A percentile compares a stretch with the other conserved stretches of the same genome.
Evolutionary conservation across 2,888 invertebrate genomes (phyloP).

Genomic region (Deilephila elpenor): DNA sequence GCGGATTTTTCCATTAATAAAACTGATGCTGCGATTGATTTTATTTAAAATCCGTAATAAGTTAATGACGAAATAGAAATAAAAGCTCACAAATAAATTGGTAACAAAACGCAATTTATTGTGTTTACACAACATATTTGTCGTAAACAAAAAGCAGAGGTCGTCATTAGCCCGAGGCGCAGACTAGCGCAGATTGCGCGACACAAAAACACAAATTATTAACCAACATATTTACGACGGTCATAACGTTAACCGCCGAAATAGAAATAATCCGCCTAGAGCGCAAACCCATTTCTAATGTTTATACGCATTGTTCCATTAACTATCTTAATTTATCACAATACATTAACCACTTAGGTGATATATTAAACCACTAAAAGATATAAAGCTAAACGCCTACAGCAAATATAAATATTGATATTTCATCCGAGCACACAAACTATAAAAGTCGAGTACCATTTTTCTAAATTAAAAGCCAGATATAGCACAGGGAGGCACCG

Average conservation of each 20-base stretch:
- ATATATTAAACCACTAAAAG: slow-evolving; percentile 35
- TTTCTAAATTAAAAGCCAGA: slow-evolving; percentile 77
- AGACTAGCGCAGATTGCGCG: slow-evolving; percentile 14
- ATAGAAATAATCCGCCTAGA: slow-evolving; percentile 21
- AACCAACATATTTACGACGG: slow-evolving; percentile 17
- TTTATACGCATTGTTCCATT: slow-evolving; percentile 24
- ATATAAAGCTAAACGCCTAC: slow-evolving; percentile 63
- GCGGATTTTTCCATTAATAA: slow-evolving; percentile 5
- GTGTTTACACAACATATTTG: slow-evolving; percentile 65
- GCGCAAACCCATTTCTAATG: slow-evolving; percentile 10
- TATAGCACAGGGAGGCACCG: slow-evolving; percentile 61
- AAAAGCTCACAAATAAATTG: slow-evolving; percentile 65
- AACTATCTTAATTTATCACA: slow-evolving; percentile 17
- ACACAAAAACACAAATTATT: slow-evolving; percentile 29
- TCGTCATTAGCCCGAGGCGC: slow-evolving; percentile 26
- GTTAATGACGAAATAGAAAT: slow-evolving; percentile 40
- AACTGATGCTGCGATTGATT: neutral
- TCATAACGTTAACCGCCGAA: slow-evolving; percentile 14
- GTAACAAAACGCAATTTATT: slow-evolving; percentile 70
- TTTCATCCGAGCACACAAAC: slow-evolving; percentile 58
- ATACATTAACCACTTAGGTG: slow-evolving; percentile 16
- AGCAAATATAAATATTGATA: slow-evolving; percentile 71
- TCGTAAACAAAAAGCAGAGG: slow-evolving; percentile 25
- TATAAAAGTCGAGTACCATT: slow-evolving; percentile 65
- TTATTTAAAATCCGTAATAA: neutral